These are phyloP conservation scores for Tetanocera ferruginea DNA, from an alignment of 2,888 invertebrate genomes.

Conservation along the genomic window DNA sequence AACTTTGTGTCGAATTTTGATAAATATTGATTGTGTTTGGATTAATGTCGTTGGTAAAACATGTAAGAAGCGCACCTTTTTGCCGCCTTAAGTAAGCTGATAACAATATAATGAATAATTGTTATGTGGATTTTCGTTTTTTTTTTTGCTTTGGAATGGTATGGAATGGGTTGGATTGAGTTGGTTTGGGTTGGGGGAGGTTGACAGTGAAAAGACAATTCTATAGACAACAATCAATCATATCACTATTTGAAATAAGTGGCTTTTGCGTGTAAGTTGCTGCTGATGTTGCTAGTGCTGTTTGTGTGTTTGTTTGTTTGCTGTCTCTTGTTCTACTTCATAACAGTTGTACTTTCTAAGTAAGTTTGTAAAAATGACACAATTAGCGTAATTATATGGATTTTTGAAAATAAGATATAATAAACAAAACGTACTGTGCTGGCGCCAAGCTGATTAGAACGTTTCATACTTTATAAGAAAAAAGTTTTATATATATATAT, in stretches of 20 bases:
- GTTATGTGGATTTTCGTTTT: background rate
- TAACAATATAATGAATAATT: conserved; percentile 19
- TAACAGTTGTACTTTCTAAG: no score
- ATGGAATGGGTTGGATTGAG: background rate
- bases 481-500: no score
- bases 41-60: background rate
- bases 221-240: conserved; percentile 25
- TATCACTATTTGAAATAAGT: background rate
- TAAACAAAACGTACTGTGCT: background rate
- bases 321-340: no score
- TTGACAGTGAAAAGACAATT: background rate
- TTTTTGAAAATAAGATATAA: no score
- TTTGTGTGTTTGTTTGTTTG: no score
- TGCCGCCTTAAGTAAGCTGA: background rate
- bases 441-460: conserved; percentile 2
- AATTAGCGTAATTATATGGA: no score
- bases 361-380: no score
- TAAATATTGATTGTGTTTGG: background rate
- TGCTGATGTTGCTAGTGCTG: no score
- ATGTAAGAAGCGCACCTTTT: background rate
- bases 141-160: background rate
- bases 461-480: no score
- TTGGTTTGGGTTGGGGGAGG: background rate
- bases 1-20: no score
- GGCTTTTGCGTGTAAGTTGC: no score